Conservation (phyloP, 2,888 invertebrate genomes). For the Gymnoscelis rufifasciata region DNA sequence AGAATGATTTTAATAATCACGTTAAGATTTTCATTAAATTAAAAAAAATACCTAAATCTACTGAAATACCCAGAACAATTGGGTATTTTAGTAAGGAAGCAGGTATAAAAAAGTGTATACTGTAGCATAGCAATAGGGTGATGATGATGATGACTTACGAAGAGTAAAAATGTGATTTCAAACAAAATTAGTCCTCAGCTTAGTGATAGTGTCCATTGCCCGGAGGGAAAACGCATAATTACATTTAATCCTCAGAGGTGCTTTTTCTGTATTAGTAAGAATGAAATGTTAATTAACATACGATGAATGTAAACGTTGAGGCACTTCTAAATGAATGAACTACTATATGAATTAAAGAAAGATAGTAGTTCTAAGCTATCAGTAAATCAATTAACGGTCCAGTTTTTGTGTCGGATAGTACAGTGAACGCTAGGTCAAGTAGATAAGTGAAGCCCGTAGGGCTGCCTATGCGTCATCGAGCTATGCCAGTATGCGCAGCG, state of each 20-base stretch:
- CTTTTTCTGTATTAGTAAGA: slow-evolving; percentile 17
- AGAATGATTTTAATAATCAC: no score
- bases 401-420: slow-evolving; percentile 12
- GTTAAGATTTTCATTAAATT: no score
- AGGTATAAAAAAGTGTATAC: no score
- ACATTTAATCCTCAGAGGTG: slow-evolving; percentile 16
- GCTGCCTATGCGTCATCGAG: slow-evolving; percentile 57
- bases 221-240: slow-evolving; percentile 15
- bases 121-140: no score
- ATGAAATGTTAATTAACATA: slow-evolving; percentile 19
- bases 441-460: slow-evolving; percentile 12
- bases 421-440: slow-evolving; percentile 8
- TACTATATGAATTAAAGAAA: slow-evolving; percentile 16
- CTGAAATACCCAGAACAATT: no score
- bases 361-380: slow-evolving; percentile 4
- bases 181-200: no score
- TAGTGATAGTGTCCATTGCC: slow-evolving; percentile 3
- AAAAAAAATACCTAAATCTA: no score
- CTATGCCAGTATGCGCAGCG: slow-evolving; percentile 42
- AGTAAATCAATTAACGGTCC: slow-evolving; percentile 8
- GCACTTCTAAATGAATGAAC: slow-evolving; percentile 15
- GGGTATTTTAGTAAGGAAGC: no score
- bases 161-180: no score
- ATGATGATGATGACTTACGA: no score
- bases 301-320: slow-evolving; percentile 15